A percentile compares a stretch with the other conserved stretches of the same genome.
These are phyloP conservation scores for Lapara coniferarum DNA, from an alignment of 2,888 invertebrate species.

Conservation along the genomic window DNA sequence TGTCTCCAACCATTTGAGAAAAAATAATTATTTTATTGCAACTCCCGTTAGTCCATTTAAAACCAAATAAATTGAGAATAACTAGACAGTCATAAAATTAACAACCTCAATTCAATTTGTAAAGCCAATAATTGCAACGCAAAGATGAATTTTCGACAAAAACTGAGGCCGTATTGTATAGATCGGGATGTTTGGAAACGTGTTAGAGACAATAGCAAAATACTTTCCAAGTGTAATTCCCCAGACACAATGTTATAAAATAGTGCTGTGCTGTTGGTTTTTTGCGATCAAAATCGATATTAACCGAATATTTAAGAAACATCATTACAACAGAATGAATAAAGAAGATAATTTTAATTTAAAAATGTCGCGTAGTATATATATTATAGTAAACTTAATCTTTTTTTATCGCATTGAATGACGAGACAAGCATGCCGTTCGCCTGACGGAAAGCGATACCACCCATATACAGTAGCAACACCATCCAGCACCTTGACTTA, in stretches of 20 bases:
- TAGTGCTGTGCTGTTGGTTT: slow-evolving; percentile 27
- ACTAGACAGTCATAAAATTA: slow-evolving; percentile 16
- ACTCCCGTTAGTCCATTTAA: slow-evolving; percentile 11
- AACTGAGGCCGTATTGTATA: slow-evolving; percentile 47
- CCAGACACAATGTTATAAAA: slow-evolving; percentile 39
- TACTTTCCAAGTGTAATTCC: slow-evolving; percentile 49
- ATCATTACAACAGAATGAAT: too few relatives aligned
- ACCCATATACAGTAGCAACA: too few relatives aligned
- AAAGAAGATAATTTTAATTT: too few relatives aligned
- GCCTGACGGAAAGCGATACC: too few relatives aligned
- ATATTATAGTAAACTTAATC: too few relatives aligned
- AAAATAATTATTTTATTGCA: slow-evolving; percentile 1
- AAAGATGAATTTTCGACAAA: slow-evolving; percentile 39
- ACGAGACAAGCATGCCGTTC: too few relatives aligned
- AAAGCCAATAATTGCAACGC: slow-evolving; percentile 18
- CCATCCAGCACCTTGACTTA: too few relatives aligned
- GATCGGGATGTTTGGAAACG: slow-evolving; percentile 58
- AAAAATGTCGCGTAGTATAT: too few relatives aligned
- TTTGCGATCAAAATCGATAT: not conserved
- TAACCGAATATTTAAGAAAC: not conserved
- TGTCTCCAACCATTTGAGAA: not conserved
- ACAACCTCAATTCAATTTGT: slow-evolving; percentile 8
- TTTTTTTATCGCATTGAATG: too few relatives aligned
- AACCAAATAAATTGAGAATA: not conserved
- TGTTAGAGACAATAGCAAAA: slow-evolving; percentile 59